These are phyloP conservation scores for Acipenser ruthenus DNA, from an alignment of 2,797 vertebrate genomes.

Conservation along the genomic window DNA sequence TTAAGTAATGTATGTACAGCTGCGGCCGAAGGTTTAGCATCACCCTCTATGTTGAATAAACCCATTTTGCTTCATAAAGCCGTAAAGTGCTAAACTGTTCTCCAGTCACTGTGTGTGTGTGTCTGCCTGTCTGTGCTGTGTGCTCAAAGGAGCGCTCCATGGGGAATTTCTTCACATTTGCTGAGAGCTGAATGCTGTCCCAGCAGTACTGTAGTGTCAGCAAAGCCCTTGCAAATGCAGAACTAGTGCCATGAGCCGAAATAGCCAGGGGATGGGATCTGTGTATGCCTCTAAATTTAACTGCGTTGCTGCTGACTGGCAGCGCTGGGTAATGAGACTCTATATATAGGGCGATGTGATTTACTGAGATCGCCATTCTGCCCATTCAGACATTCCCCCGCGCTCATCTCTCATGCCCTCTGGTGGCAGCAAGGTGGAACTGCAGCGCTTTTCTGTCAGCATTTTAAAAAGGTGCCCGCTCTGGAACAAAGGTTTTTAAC, in stretches of 20 bases:
- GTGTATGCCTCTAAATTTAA: background rate
- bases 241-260: background rate
- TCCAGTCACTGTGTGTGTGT: background rate
- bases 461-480: background rate
- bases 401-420: background rate
- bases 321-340: background rate
- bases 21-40: no score
- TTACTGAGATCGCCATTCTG: background rate
- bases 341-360: background rate
- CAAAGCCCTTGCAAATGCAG: background rate
- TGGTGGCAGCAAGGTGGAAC: background rate
- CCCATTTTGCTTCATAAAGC: no score
- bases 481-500: no score
- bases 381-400: conserved; percentile 5
- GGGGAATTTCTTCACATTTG: background rate
- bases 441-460: background rate
- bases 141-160: background rate
- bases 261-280: background rate
- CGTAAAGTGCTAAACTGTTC: no score
- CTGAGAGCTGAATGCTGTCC: background rate
- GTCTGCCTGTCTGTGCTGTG: background rate
- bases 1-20: no score
- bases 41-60: background rate
- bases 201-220: background rate
- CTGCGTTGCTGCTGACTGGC: background rate